Conservation (phyloP, 2,113 vertebrate genomes). For the Saguinus imperator region DNA sequence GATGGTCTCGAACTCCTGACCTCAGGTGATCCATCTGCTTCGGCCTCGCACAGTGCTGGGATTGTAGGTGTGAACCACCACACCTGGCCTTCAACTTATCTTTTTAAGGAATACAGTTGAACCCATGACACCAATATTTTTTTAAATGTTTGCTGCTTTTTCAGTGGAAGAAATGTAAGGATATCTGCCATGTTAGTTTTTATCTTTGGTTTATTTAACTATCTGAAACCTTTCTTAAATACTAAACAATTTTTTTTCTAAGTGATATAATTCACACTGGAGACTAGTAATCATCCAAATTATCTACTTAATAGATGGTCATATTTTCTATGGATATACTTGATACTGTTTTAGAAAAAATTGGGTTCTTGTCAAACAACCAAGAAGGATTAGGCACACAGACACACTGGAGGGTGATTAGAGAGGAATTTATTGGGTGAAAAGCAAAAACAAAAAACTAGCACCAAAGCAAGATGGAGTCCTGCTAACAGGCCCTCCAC, state of each 20-base stretch:
- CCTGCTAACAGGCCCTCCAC: no score
- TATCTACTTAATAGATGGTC: neutral
- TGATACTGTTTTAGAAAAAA: neutral
- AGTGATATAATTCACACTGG: neutral
- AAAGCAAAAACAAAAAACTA: no score
- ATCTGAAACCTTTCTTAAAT: slow-evolving; percentile 12
- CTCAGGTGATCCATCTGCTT: no score
- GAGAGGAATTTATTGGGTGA: no score
- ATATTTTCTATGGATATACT: neutral
- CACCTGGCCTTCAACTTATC: neutral
- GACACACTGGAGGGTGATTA: no score
- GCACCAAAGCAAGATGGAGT: no score
- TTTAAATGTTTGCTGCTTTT: neutral
- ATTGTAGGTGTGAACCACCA: no score
- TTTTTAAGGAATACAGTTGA: neutral
- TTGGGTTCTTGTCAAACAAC: no score
- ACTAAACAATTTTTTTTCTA: slow-evolving; percentile 5
- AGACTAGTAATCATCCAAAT: neutral
- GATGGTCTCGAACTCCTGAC: no score
- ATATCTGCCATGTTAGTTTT: neutral
- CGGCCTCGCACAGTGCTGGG: no score
- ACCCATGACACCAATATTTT: neutral
- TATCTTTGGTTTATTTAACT: slow-evolving; percentile 35
- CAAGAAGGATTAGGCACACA: no score
- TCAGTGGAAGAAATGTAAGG: neutral